A percentile compares a stretch with the other conserved stretches of the same genome.
Evolutionary conservation across 1,140 invertebrate species (phyloP).

Genomic region (Drosophila auraria): DNA sequence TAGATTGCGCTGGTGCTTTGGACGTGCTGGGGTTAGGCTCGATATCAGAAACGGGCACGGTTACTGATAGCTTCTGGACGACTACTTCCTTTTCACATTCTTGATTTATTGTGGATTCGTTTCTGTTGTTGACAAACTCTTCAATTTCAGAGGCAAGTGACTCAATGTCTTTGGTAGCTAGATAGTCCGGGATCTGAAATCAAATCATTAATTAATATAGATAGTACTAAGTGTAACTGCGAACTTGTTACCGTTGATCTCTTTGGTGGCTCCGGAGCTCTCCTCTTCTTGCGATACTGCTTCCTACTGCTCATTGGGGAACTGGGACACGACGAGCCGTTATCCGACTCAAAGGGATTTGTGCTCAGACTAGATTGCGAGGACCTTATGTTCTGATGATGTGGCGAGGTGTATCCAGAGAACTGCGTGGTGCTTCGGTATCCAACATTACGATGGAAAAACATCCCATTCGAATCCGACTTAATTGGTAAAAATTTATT

Average conservation of each 20-base stretch:
- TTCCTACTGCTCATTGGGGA: conserved; percentile 39
- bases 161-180: conserved; percentile 63
- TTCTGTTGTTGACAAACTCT: conserved; percentile 69
- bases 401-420: conserved; percentile 40
- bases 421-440: conserved; percentile 73
- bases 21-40: conserved; percentile 28
- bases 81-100: neutral
- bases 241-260: conserved; percentile 35
- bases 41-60: conserved; percentile 5
- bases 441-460: conserved; percentile 55
- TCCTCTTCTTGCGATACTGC: conserved; percentile 61
- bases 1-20: conserved; percentile 11
- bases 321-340: conserved; percentile 42
- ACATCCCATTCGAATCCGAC: conserved; percentile 22
- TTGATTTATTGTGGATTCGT: conserved; percentile 38
- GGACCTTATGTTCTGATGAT: conserved; percentile 64
- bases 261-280: conserved; percentile 53
- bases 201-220: neutral
- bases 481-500: neutral
- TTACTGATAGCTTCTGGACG: conserved; percentile 8
- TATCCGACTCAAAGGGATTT: conserved; percentile 86
- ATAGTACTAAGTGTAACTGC: neutral
- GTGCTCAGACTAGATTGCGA: conserved; percentile 86
- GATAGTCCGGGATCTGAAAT: conserved; percentile 24
- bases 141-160: conserved; percentile 80